Evolutionary conservation across 2,888 invertebrate species (phyloP), one percentile per base, ranked within the genome.

Genomic region (Drosophila borborema): DNA sequence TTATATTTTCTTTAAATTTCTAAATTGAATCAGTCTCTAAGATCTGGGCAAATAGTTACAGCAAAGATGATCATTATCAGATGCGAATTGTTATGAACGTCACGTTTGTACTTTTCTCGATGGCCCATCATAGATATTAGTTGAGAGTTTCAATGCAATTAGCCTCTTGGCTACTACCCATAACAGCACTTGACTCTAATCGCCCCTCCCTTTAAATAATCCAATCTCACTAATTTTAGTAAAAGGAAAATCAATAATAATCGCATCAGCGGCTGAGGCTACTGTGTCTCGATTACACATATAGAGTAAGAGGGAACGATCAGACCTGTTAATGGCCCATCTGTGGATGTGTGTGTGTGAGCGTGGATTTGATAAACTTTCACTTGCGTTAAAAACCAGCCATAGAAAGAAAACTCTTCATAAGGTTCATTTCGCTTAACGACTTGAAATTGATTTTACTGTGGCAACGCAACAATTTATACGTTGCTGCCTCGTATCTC

Each of bases 351-450:
- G 28, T 46, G 28, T 46, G 40, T 38, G 41, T 23, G 46, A 23
- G 16, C 40, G 38, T 65, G 38, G 12, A 38, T 65, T 60, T 41
- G 56, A 48, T 28, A 60, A 65, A 64, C 80, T 80, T 70, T 77
- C 64, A 74, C 74, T 79, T 81, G 59, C 72, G 67, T 49, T 31
- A 67, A 54, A 66, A 74, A 60, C 38, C 61, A 66, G 48, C 51
- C 62, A 60, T 18, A 43, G 70, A 38, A 45, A 41, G 38, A 43
- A 40, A 45, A 58, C 58, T 72, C 75, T 74, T 78, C 84, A 90
- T 90, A 88, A 87, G 90, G 89, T 89, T 90, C 86, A 90, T 90
- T 90, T 90, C 84, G 80, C 87, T 90, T 90, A 90, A 90, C 90
- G 90, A 90, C 90, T 90, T 80, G 69, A 90, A 90, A 90, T 90